Conservation (phyloP, 2,888 invertebrate species). For the Cephalotes varians region DNA sequence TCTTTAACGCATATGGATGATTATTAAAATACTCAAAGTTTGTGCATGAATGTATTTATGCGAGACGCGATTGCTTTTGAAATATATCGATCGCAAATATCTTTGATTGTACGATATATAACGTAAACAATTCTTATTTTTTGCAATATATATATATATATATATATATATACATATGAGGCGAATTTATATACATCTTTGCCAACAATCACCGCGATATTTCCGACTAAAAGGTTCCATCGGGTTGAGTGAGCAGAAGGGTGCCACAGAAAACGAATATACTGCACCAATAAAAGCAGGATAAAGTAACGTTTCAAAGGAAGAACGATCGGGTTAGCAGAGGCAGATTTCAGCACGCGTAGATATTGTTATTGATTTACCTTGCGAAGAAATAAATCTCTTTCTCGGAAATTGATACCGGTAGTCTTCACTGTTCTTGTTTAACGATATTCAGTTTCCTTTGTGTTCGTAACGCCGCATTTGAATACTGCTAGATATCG, state of each 20-base stretch:
- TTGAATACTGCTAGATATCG: neutral
- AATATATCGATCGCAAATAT: constrained; percentile 15
- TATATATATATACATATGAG: too few species aligned
- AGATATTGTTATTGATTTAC: constrained; percentile 64
- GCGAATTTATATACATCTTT: constrained; percentile 3
- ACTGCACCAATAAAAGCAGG: constrained; percentile 35
- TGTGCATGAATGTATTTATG: neutral
- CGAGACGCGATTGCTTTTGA: neutral
- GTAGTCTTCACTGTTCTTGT: constrained; percentile 59
- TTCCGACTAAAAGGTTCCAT: constrained; percentile 22
- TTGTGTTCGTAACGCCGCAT: constrained; percentile 33
- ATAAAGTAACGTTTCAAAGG: constrained; percentile 39
- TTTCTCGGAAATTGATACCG: constrained; percentile 59
- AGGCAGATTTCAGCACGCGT: constrained; percentile 33
- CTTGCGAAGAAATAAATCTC: constrained; percentile 54
- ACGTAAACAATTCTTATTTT: neutral
- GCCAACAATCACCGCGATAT: neutral
- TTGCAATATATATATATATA: neutral
- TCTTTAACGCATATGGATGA: neutral
- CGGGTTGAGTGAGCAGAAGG: neutral
- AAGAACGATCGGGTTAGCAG: constrained; percentile 8
- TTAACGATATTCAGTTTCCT: constrained; percentile 55
- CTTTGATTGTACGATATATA: neutral
- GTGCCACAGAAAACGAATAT: constrained; percentile 38
- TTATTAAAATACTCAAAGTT: neutral